Evolutionary conservation across 2,113 vertebrate genomes (phyloP), one percentile per base, ranked within the genome.

Genomic region (Toxostoma redivivum): DNA sequence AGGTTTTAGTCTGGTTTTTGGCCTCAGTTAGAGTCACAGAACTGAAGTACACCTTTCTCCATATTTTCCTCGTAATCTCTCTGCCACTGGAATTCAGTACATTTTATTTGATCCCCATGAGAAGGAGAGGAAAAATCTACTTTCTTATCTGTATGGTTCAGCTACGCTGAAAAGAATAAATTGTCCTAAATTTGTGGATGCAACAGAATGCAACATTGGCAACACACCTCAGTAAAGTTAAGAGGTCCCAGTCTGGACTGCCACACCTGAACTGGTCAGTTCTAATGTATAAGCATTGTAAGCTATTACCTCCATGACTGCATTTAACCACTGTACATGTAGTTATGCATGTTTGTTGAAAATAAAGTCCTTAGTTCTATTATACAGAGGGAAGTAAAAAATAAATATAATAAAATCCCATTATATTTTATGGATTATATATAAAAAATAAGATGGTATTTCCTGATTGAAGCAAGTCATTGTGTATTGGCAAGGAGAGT

Each of bases 1-100:
- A 51, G 33, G 3, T 23, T 82, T 85, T 54, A 17, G 24, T 27
- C 18, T 44, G 14, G 0, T 25, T 92, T 78, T 72, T 11, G 57
- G 30, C 8, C 27, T 33, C 5, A 42, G 11, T 81, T 61, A 57
- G 11, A 31, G 57, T 35, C 7, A n/a, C 8, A 51, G 28, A 73
- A 58, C 9, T 51, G 23, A 35, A 80, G 2, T 13, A 35, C 2
- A 73, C 1, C 0, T 65, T 81, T 88, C 67, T 7, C 10, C 12
- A 45, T 13, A 48, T 40, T 42, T 16, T 2, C 2, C 5, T 1
- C 0, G 0, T 9, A 9, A 60, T 18, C 5, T 19, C 0, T 58
- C 67, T 67, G 15, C 11, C 13, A 16, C 25, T 70, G 30, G 24
- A 85, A 88, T 76, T 50, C 25, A 17, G 15, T 42, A 15, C 40